These are phyloP conservation scores for Strigops habroptila DNA, from an alignment of 2,113 vertebrate genomes.

Conservation along the genomic window DNA sequence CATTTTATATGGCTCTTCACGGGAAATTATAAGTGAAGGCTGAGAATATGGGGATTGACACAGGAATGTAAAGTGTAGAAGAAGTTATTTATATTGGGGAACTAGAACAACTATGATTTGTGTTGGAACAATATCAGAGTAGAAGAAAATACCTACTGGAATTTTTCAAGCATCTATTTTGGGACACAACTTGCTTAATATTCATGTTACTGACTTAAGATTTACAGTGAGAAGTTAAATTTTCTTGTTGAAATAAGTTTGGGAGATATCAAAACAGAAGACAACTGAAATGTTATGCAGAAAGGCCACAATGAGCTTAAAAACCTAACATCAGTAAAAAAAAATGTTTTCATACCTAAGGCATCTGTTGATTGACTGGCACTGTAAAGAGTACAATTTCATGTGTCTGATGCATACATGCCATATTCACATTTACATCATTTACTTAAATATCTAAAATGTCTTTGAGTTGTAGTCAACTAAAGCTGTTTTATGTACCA, in stretches of 20 bases:
- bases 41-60: neutral
- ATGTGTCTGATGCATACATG: neutral
- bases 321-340: neutral
- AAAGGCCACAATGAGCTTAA: neutral
- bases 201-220: neutral
- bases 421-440: neutral
- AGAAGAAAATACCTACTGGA: neutral
- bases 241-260: neutral
- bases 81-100: rapidly evolving
- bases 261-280: neutral
- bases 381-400: neutral
- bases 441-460: neutral
- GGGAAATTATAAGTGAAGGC: neutral
- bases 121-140: neutral
- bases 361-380: neutral
- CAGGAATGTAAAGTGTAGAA: neutral
- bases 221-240: neutral
- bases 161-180: neutral
- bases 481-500: neutral
- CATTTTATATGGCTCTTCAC: neutral
- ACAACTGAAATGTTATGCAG: neutral
- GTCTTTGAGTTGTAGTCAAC: neutral
- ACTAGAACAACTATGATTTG: neutral
- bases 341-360: neutral
- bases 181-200: neutral